Percentiles rank a stretch among this genome's conserved stretches.
These are phyloP conservation scores for Eilema griseolum DNA, from an alignment of 2,888 invertebrate genomes.

Conservation along the genomic window DNA sequence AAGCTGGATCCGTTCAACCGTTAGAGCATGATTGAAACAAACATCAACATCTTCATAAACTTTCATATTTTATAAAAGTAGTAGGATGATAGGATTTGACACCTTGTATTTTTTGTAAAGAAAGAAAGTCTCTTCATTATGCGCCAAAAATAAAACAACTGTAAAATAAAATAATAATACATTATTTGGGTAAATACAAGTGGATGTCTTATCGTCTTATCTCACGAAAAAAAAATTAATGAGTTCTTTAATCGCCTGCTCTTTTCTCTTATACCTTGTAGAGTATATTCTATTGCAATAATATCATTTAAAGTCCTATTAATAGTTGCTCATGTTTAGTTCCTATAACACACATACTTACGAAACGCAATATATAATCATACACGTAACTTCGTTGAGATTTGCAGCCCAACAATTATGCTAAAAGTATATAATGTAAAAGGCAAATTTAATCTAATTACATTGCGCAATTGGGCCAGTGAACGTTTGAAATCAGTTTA, in stretches of 20 bases:
- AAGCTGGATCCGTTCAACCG: no score
- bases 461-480: neutral
- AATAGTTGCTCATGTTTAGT: constrained; percentile 1
- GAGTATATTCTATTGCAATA: neutral
- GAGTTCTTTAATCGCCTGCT: neutral
- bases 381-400: neutral
- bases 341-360: neutral
- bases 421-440: neutral
- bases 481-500: neutral
- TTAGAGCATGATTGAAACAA: no score
- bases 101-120: no score
- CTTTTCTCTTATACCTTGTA: neutral
- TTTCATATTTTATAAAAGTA: no score
- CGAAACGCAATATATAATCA: neutral
- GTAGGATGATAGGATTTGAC: no score
- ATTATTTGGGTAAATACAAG: no score
- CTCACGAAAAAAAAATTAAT: neutral
- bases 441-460: neutral
- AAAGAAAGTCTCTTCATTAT: no score
- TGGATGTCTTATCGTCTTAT: no score
- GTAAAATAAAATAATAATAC: no score
- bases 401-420: neutral
- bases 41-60: no score
- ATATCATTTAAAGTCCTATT: neutral
- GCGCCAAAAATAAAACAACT: no score